Evolutionary conservation across 64 coral and sea anemone species (phyloP).

Genomic region (Exaiptasia diaphana): DNA sequence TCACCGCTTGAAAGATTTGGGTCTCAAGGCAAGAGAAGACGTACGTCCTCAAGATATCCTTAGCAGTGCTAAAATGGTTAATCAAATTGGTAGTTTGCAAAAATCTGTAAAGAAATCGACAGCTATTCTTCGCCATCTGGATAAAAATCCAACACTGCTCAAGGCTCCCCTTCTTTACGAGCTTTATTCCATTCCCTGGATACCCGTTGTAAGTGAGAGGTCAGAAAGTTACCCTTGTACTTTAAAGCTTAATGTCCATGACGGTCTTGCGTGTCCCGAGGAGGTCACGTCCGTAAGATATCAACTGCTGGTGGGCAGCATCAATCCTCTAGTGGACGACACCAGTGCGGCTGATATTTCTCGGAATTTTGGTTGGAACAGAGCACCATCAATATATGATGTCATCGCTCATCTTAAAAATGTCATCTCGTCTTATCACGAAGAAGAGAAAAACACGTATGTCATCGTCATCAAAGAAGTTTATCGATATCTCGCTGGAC

Average conservation of each 20-base stretch:
- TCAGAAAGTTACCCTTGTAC: conserved; percentile 26
- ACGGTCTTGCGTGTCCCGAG: conserved; percentile 4
- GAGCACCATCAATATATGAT: conserved; percentile 22
- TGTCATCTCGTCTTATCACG: conserved; percentile 28
- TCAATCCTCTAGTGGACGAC: conserved; percentile 22
- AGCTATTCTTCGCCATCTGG: conserved; percentile 51
- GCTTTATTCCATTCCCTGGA: conserved; percentile 31
- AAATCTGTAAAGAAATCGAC: conserved; percentile 43
- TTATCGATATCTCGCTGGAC: not conserved
- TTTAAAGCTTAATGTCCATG: not conserved
- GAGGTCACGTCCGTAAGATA: conserved; percentile 17
- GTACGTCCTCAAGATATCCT: conserved; percentile 42
- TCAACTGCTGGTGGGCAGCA: conserved; percentile 47
- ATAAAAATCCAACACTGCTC: conserved; percentile 3
- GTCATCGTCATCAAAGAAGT: conserved; percentile 32
- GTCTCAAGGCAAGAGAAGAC: conserved; percentile 14
- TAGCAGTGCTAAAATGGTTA: conserved; percentile 29
- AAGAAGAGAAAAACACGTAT: conserved; percentile 51
- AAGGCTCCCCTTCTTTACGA: not conserved
- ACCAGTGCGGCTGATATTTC: conserved; percentile 1
- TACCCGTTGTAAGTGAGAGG: conserved; percentile 10
- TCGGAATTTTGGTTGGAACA: conserved; percentile 44
- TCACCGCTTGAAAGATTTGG: not conserved
- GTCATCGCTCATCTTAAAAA: conserved; percentile 52
- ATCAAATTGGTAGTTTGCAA: not conserved